A percentile compares a stretch with the other conserved stretches of the same genome.
These are phyloP conservation scores for Lipophrys pholis DNA, from an alignment of 2,113 vertebrate genomes.

Conservation along the genomic window DNA sequence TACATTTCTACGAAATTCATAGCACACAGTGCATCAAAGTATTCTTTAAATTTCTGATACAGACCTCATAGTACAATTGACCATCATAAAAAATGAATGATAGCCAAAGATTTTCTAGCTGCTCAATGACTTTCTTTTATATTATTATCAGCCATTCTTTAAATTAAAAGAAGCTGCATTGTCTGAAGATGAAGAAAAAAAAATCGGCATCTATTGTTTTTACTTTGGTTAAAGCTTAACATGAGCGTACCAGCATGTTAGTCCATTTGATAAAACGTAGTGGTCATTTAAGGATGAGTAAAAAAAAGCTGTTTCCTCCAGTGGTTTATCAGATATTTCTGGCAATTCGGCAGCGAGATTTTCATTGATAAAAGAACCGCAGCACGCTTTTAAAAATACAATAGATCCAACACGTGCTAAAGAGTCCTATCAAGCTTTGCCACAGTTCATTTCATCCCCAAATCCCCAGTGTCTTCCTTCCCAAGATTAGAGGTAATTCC, in stretches of 20 bases:
- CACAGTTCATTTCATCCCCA: slow-evolving; percentile 10
- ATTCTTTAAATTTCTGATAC: slow-evolving; percentile 90
- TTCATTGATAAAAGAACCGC: slow-evolving; percentile 43
- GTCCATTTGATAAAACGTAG: slow-evolving; percentile 30
- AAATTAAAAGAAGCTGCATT: slow-evolving; percentile 78
- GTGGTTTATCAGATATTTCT: slow-evolving; percentile 15
- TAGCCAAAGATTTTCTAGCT: slow-evolving; percentile 81
- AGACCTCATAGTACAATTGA: slow-evolving; percentile 87
- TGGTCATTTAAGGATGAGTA: slow-evolving; percentile 26
- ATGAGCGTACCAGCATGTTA: slow-evolving; percentile 47
- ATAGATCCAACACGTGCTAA: slow-evolving; percentile 26
- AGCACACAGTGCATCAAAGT: slow-evolving; percentile 95
- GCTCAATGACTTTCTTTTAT: slow-evolving; percentile 66
- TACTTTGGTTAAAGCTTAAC: slow-evolving; percentile 82
- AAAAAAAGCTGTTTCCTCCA: slow-evolving; percentile 33
- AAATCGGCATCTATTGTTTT: slow-evolving; percentile 57
- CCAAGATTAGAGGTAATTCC: slow-evolving; percentile 75
- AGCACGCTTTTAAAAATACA: slow-evolving; percentile 5
- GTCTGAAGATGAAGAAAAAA: slow-evolving; percentile 46
- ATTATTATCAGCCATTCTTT: slow-evolving; percentile 56
- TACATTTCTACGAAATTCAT: slow-evolving; percentile 79
- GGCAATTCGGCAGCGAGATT: slow-evolving; percentile 22
- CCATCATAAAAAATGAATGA: slow-evolving; percentile 71
- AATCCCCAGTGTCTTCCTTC: slow-evolving; percentile 62
- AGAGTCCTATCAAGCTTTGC: slow-evolving; percentile 21